Conservation (phyloP, 2,888 invertebrate genomes). For the Nephrotoma flavescens region DNA sequence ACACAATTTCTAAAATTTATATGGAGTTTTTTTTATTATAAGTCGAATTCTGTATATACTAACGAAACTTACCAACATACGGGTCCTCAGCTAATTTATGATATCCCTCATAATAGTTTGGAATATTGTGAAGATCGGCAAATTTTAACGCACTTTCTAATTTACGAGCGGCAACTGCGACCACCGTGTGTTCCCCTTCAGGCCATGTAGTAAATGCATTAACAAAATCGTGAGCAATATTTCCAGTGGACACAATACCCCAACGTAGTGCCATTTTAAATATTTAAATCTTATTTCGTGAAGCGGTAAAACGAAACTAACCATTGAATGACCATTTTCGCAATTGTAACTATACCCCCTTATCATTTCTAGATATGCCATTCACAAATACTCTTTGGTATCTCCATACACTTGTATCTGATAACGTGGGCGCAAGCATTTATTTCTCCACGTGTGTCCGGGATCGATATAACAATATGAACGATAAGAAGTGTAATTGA, state of each 20-base stretch:
- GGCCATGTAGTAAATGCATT: constrained; percentile 47
- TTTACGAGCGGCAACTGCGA: constrained; percentile 63
- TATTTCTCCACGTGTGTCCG: neutral
- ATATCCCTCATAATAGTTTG: constrained; percentile 56
- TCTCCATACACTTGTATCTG: neutral
- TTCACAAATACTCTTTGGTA: neutral
- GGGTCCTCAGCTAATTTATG: constrained; percentile 52
- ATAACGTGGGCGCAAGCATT: neutral
- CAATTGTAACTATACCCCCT: neutral
- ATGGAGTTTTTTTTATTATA: neutral
- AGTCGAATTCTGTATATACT: too few relatives aligned
- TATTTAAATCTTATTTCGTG: neutral
- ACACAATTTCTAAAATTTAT: constrained; percentile 55
- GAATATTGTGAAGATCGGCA: constrained; percentile 51
- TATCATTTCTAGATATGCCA: neutral
- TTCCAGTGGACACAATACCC: constrained; percentile 70
- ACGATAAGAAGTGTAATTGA: neutral
- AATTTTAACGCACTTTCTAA: constrained; percentile 52
- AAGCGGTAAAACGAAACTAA: neutral
- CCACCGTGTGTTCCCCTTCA: constrained; percentile 44
- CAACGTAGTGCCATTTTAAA: constrained; percentile 37
- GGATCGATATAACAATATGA: neutral
- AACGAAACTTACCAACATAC: constrained; percentile 35
- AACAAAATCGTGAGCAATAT: constrained; percentile 70
- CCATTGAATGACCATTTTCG: neutral